A percentile compares a stretch with the other conserved stretches of the same genome.
Conservation (phyloP, 2,888 invertebrate species). For the Acleris sparsana region DNA sequence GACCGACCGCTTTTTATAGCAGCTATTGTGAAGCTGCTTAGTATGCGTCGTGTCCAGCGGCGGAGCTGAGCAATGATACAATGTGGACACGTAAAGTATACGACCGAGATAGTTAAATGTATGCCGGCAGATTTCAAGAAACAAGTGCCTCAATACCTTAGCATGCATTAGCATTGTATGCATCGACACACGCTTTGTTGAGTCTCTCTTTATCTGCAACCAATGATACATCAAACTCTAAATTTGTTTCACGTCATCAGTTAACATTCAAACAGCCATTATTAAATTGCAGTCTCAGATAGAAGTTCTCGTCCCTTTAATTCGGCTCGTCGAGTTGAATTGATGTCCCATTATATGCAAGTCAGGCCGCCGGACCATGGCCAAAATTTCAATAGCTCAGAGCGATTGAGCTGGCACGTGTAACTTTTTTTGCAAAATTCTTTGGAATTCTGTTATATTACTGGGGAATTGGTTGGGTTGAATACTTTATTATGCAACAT, state of each 20-base stretch:
- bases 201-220: not conserved
- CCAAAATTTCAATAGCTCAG: slow-evolving; percentile 79
- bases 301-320: slow-evolving; percentile 51
- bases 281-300: slow-evolving; percentile 29
- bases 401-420: slow-evolving; percentile 78
- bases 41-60: slow-evolving; percentile 60
- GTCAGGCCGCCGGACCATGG: slow-evolving; percentile 63
- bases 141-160: slow-evolving; percentile 19
- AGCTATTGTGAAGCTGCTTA: slow-evolving; percentile 64
- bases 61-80: slow-evolving; percentile 55
- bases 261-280: slow-evolving; percentile 23
- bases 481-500: slow-evolving; percentile 79
- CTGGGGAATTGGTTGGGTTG: slow-evolving; percentile 66
- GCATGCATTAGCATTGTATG: slow-evolving; percentile 48
- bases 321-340: slow-evolving; percentile 60
- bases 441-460: slow-evolving; percentile 71
- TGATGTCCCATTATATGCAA: slow-evolving; percentile 75
- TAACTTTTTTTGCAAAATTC: slow-evolving; percentile 80
- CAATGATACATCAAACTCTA: slow-evolving; percentile 15
- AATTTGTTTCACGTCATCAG: slow-evolving; percentile 21
- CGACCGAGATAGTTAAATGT: slow-evolving; percentile 56
- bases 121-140: slow-evolving; percentile 47
- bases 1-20: slow-evolving; percentile 61
- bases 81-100: slow-evolving; percentile 59
- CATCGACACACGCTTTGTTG: slow-evolving; percentile 41